Evolutionary conservation across 2,888 invertebrate genomes (phyloP), one percentile per base, ranked within the genome.

Genomic region (Lycocerus yunnanus): DNA sequence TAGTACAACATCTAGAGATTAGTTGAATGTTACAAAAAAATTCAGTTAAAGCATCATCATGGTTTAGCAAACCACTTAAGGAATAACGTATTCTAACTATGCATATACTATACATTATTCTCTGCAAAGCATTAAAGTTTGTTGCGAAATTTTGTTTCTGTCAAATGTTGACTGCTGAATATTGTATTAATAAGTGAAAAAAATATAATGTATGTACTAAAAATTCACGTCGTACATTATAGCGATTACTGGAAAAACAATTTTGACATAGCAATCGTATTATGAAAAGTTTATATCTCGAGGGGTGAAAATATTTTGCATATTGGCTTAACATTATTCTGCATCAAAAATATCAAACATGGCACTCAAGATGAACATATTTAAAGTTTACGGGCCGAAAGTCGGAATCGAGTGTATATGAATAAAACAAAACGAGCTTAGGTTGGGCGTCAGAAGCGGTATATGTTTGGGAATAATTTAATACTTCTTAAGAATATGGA

Each of bases 351-450:
- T 74, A 74, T 74, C 74, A 74, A 74, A 71, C 68, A 76, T 70
- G 68, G 72, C 43, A 75, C 71, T 72, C 72, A 58, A 72, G 73
- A 76, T 74, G 75, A 75, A 77, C 71, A 78, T 79, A 78, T 78
- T 73, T 71, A 77, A 74, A 77, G 84, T 84, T 84, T 84, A 84
- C 82, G 83, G 83, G 82, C 82, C 80, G 80, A 76, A 82, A 82
- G 82, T 82, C 81, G 81, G 83, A 84, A 84, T 84, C 84, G 84
- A 84, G 84, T 84, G 82, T 80, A 82, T 84, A 86, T 86, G 86
- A 86, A 86, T 86, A 86, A 86, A 86, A 85, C 85, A 85, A 80
- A 84, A 84, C 83, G 84, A 85, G 85, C 84, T 85, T 85, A 73
- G 73, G 72, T 69, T 71, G 84, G 83, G 82, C 84, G 84, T 81